phyloP scores from a whole-genome alignment of 2,797 vertebrate species.

The Sibirionetta formosa region DNA sequence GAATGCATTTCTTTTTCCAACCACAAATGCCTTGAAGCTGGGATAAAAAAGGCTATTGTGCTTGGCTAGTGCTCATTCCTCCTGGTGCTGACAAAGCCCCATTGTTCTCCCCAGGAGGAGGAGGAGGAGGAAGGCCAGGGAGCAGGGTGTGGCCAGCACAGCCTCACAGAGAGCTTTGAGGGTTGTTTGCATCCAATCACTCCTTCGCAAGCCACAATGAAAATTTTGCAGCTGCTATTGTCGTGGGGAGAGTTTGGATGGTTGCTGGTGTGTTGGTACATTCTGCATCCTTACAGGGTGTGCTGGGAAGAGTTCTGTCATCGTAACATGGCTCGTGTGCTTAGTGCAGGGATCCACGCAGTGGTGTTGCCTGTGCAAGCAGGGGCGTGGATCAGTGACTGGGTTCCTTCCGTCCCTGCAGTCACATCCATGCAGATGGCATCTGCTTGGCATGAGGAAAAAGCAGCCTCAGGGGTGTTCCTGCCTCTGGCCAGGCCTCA shows the following conservation, averaged over 20 bases:
- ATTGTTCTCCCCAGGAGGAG: slow-evolving; percentile 28
- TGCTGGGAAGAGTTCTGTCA: background rate
- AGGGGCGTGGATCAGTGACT: background rate
- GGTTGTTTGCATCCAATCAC: background rate
- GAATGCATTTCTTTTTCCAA: slow-evolving; percentile 53
- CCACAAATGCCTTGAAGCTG: slow-evolving; percentile 30
- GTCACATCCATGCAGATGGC: background rate
- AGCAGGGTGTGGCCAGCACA: background rate
- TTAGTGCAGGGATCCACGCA: background rate
- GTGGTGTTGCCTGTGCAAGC: background rate
- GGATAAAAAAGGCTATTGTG: slow-evolving; percentile 39
- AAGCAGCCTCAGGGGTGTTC: background rate
- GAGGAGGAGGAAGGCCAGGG: slow-evolving; percentile 12
- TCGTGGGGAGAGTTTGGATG: background rate
- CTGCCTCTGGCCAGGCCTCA: background rate
- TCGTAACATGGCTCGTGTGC: background rate
- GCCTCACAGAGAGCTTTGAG: background rate
- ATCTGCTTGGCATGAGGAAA: background rate
- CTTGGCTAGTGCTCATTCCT: background rate
- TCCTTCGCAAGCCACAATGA: background rate
- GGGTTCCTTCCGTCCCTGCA: background rate
- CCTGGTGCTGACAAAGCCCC: slow-evolving; percentile 32
- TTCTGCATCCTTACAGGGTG: background rate
- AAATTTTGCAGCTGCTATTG: background rate
- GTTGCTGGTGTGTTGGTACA: background rate